Evolutionary conservation across 2,888 invertebrate genomes (phyloP).

Genomic region (Pachymerium ferrugineum): DNA sequence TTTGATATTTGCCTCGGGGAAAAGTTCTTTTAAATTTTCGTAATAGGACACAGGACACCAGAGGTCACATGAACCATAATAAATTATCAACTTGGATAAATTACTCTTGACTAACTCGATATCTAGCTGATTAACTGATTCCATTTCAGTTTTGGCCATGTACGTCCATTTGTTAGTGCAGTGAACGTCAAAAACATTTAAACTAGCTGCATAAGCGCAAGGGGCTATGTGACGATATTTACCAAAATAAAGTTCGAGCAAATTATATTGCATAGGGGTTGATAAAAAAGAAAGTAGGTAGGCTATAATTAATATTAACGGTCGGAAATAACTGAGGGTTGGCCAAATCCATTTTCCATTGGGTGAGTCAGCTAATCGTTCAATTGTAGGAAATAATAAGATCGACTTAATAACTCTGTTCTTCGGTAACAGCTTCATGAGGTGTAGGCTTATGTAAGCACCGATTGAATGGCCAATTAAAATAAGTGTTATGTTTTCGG

Average conservation of each 20-base stretch:
- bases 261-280: slow-evolving; percentile 38
- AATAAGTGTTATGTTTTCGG: slow-evolving; percentile 65
- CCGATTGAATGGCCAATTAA: slow-evolving; percentile 89
- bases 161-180: slow-evolving; percentile 49
- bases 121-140: slow-evolving; percentile 63
- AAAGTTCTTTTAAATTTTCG: slow-evolving; percentile 57
- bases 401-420: slow-evolving; percentile 52
- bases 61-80: slow-evolving; percentile 70
- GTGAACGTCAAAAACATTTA: slow-evolving; percentile 44
- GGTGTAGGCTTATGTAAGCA: slow-evolving; percentile 70
- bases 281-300: slow-evolving; percentile 43
- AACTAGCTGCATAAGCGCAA: slow-evolving; percentile 43
- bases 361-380: slow-evolving; percentile 67
- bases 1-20: slow-evolving; percentile 59
- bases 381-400: slow-evolving; percentile 80
- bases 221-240: slow-evolving; percentile 30
- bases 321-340: slow-evolving; percentile 52
- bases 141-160: slow-evolving; percentile 75
- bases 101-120: slow-evolving; percentile 56
- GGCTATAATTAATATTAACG: slow-evolving; percentile 43
- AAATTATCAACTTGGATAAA: slow-evolving; percentile 63
- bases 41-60: slow-evolving; percentile 77
- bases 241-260: slow-evolving; percentile 44
- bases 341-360: slow-evolving; percentile 67
- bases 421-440: slow-evolving; percentile 54